Base-by-base conservation (phyloP, 2,888 invertebrate genomes). In the Hydrotaea diabolus region DNA sequence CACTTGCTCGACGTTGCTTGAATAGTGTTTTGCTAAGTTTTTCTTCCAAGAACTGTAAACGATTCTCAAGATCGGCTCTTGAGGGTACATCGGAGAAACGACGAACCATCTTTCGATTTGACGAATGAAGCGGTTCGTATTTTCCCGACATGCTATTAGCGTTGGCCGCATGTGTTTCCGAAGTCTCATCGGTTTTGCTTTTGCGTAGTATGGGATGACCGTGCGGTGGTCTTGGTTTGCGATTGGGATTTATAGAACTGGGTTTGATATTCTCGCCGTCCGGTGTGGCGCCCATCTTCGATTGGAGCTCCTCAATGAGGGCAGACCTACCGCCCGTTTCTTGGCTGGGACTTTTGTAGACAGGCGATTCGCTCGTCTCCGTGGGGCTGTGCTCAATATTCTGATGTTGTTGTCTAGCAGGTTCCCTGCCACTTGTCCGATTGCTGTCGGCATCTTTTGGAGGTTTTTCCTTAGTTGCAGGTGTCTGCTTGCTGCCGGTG, bases 1-100 rank as follows among this genome's bases (percentile, higher is more conserved):
- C 91, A 91, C 91, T 91, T 91, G 91, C 90, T 89, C 90, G 89
- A 89, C 91, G 91, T 91, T 90, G 91, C 91, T 90, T 91, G 88
- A 89, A 88, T 86, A 90, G 88, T 89, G 89, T 91, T 87, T 89
- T 89, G 86, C 88, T 89, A 82, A 91, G 87, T 89, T 91, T 89
- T 87, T 88, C 89, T 87, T 91, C 91, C 86, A 91, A 88, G 87
- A 90, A 91, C 86, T 90, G 88, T 87, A 91, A 86, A 83, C 91
- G 91, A 88, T 91, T 91, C 87, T 91, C 91, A 89, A 91, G 90
- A 89, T 91, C 91, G 77, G 91, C 88, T 88, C 91, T 89, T 86
- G 91, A 91, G 86, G 91, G 91, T 88, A 91, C 87, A 89, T 91
- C 91, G 87, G 91, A 91, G 88, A 91, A 91, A 89, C 91, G 91